Conservation (phyloP, 2,113 vertebrate genomes). For the Lophura nycthemera region DNA sequence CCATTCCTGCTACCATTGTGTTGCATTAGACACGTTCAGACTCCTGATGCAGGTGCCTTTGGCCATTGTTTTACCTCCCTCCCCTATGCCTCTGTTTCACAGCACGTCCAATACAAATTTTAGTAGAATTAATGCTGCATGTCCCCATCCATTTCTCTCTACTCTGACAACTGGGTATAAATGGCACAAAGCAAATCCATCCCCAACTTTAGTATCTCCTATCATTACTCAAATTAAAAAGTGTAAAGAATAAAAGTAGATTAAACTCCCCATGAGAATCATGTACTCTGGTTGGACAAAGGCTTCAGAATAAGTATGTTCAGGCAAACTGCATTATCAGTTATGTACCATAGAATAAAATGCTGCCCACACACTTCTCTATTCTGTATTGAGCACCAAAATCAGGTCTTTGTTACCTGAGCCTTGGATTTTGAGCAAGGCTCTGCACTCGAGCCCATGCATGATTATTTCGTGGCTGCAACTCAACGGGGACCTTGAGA, state of each 20-base stretch:
- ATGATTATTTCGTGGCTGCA: constrained; percentile 94
- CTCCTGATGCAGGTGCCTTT: not conserved
- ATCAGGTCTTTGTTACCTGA: constrained; percentile 81
- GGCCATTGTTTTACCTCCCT: not conserved
- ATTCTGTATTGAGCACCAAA: not conserved
- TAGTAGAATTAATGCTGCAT: not conserved
- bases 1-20: not conserved
- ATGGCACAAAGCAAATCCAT: not conserved
- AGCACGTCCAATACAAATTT: not conserved
- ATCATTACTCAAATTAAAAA: not conserved
- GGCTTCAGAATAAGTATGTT: not conserved
- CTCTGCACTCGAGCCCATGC: constrained; percentile 97
- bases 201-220: not conserved
- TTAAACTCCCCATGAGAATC: not conserved
- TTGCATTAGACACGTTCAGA: not conserved
- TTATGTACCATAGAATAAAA: not conserved
- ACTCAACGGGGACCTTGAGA: constrained; percentile 92
- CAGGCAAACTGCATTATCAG: not conserved
- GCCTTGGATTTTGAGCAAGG: constrained; percentile 96
- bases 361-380: not conserved
- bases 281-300: not conserved
- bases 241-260: not conserved
- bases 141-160: not conserved
- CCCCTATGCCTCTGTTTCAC: not conserved
- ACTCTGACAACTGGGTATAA: not conserved